phyloP scores from a whole-genome alignment of 2,113 vertebrate species.

The Nothobranchius kuhntae region DNA sequence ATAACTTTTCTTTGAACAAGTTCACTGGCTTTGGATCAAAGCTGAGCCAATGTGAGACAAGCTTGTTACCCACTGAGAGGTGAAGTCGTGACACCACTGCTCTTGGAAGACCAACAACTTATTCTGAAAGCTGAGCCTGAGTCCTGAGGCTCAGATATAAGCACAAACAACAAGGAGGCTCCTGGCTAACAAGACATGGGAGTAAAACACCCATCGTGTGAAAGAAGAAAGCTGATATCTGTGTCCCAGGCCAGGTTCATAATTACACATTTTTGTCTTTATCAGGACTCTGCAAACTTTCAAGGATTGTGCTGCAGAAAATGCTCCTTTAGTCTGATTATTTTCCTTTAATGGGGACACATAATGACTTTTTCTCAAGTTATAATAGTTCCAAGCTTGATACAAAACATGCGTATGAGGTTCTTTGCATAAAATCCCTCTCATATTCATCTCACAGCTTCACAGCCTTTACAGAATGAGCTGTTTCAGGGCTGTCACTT shows the following conservation, averaged over 20 bases:
- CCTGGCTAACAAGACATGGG: conserved; percentile 5
- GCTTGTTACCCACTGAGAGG: conserved; percentile 40
- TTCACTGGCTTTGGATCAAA: conserved; percentile 14
- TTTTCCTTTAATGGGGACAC: too few relatives aligned
- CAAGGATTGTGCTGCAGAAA: background rate
- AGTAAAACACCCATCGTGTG: conserved; percentile 1
- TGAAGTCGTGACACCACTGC: conserved; percentile 60
- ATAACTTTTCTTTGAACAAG: background rate
- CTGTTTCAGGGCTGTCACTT: too few relatives aligned
- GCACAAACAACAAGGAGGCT: conserved; percentile 27
- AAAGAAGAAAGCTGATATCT: conserved; percentile 39
- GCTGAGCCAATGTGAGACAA: conserved; percentile 25
- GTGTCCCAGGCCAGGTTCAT: conserved; percentile 7
- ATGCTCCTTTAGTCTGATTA: background rate
- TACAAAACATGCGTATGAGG: too few relatives aligned
- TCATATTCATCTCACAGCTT: too few relatives aligned
- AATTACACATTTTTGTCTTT: conserved; percentile 1
- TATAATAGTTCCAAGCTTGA: too few relatives aligned
- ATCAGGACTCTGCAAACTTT: background rate
- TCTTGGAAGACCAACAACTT: conserved; percentile 41
- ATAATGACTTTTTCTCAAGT: too few relatives aligned
- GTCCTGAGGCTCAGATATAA: conserved; percentile 62
- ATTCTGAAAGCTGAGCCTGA: conserved; percentile 62
- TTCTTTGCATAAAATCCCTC: too few relatives aligned
- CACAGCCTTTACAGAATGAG: too few relatives aligned